Evolutionary conservation across 2,888 invertebrate species (phyloP).

Genomic region (Pocota personata): DNA sequence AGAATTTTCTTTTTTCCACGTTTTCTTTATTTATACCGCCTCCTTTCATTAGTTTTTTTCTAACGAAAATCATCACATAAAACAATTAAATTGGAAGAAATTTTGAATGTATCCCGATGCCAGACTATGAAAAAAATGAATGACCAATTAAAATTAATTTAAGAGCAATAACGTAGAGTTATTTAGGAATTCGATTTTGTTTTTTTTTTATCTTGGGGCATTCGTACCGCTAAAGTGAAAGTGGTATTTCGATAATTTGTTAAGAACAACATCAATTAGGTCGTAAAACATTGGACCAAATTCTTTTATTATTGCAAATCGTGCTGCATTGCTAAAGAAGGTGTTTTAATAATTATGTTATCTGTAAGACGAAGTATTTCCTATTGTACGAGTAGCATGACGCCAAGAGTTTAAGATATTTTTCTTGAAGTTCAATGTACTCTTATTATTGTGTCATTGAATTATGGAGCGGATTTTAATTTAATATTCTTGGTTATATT

Average conservation of each 20-base stretch:
- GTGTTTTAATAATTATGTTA: conserved; percentile 51
- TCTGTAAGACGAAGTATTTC: background rate
- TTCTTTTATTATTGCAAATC: conserved; percentile 43
- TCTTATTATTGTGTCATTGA: too few relatives aligned
- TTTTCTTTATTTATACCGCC: conserved; percentile 58
- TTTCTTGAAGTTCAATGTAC: background rate
- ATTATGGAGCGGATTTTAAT: too few relatives aligned
- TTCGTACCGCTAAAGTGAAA: conserved; percentile 36
- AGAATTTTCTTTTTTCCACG: conserved; percentile 36
- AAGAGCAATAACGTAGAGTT: conserved; percentile 58
- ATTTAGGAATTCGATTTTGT: conserved; percentile 53
- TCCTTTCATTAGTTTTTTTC: conserved; percentile 46
- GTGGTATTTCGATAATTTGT: conserved; percentile 47
- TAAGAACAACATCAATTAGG: conserved; percentile 54
- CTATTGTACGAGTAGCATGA: background rate
- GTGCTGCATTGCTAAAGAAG: conserved; percentile 35
- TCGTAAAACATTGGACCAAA: conserved; percentile 44
- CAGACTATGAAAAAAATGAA: conserved; percentile 23
- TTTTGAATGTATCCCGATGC: conserved; percentile 46
- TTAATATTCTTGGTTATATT: too few relatives aligned
- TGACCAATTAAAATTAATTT: conserved; percentile 72
- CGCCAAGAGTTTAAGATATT: background rate
- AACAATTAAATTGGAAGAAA: conserved; percentile 66
- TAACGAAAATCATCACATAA: conserved; percentile 66
- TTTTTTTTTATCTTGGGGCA: background rate